Evolutionary conservation across 2,797 vertebrate species (phyloP), one percentile per base, ranked within the genome.

Genomic region (Sebastes hopkinsi): DNA sequence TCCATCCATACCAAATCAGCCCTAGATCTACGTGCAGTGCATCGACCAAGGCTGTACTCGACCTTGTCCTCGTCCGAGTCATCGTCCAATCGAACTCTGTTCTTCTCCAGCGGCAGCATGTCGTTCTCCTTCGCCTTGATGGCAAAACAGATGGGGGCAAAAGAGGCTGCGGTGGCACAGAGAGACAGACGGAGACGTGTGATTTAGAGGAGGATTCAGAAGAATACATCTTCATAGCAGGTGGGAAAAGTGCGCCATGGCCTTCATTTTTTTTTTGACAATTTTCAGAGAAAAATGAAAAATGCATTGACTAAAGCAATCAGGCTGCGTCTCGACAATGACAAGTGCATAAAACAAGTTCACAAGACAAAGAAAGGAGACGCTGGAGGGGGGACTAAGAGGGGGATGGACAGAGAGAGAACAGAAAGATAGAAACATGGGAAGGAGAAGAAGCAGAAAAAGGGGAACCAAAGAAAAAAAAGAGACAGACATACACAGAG

Each of bases 131-230:
- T 99, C 78, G 97, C 96, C 87, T 96, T 97, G 91, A 99, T 99
- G 32, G 99, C 98, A 90, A 99, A 99, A 87, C 97, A 97, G 95
- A 99, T 99, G 12, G 99, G 99, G n/a, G 98, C 99, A 93, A 99
- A 99, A 1, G 98, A 97, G 32, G 95, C 98, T 99, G 92, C 8
- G 55, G 61, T 60, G 60, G 38, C 58, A 85, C 56, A 77, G 52
- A 78, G 52, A 58, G 27, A 81, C 10, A 75, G 3, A 18, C 27
- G 32, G 27, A 68, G 46, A 60, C 68, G 34, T 46, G 6, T 54
- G 30, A 70, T 61, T 84, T 32, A 32, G 56, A 58, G 23, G 73
- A 23, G 2, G 30, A 38, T 61, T 66, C 20, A n/a, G 30, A 54
- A 20, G n/a, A 62, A 22, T n/a, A 27, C 5, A 20, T 42, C 8